Evolutionary conservation across 2,888 invertebrate genomes (phyloP).

Genomic region (Eulithis testata): DNA sequence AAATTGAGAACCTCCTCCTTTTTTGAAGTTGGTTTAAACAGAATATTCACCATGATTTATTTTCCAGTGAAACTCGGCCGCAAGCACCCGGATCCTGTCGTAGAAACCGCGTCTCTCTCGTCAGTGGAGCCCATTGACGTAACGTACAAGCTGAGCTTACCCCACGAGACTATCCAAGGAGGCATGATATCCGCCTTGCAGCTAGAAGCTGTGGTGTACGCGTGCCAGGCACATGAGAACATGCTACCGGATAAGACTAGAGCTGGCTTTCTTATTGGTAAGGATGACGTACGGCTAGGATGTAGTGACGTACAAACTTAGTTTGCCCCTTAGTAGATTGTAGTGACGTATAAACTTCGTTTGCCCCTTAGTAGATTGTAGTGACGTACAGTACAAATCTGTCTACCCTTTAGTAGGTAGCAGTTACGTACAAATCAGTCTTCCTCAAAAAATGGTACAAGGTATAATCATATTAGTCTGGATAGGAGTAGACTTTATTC

Average conservation of each 20-base stretch:
- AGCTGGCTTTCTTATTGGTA: slow-evolving; percentile 97
- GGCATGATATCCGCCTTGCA: slow-evolving; percentile 97
- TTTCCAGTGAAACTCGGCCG: slow-evolving; percentile 93
- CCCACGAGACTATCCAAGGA: slow-evolving; percentile 92
- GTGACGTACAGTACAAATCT: too few species aligned
- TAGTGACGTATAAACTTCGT: too few species aligned
- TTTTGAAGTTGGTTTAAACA: too few species aligned
- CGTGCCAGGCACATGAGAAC: slow-evolving; percentile 98
- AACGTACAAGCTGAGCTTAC: slow-evolving; percentile 93
- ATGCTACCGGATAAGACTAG: slow-evolving; percentile 94
- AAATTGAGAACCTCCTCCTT: too few species aligned
- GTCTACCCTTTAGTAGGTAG: too few species aligned
- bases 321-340: too few species aligned
- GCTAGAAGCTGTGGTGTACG: slow-evolving; percentile 98
- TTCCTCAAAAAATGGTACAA: too few species aligned
- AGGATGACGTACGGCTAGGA: slow-evolving; percentile 12
- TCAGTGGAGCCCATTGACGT: slow-evolving; percentile 98
- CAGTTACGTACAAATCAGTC: too few species aligned
- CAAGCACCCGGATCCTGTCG: slow-evolving; percentile 99
- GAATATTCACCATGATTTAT: slow-evolving; percentile 2
- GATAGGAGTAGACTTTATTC: too few species aligned
- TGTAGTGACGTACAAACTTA: too few species aligned
- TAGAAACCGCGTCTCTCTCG: slow-evolving; percentile 98
- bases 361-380: too few species aligned
- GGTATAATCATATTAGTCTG: too few species aligned